These are phyloP conservation scores for Chymomyza costata DNA, from an alignment of 1,140 invertebrate species.

Conservation along the genomic window DNA sequence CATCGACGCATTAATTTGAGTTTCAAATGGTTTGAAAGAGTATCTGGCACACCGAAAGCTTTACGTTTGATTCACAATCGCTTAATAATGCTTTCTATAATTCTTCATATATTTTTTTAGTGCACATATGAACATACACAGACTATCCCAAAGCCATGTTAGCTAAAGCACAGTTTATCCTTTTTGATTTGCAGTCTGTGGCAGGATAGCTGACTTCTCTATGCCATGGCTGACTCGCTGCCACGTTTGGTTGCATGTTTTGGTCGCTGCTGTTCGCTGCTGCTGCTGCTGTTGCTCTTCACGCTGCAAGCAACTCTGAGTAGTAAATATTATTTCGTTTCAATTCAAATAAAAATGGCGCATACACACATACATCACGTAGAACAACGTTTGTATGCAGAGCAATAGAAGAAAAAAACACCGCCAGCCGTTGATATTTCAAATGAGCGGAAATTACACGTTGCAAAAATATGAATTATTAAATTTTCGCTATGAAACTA, in stretches of 20 bases:
- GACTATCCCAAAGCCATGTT: constrained; percentile 34
- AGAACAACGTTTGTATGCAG: constrained; percentile 2
- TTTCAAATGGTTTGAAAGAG: too few relatives aligned
- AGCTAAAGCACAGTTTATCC: constrained; percentile 69
- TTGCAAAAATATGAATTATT: constrained; percentile 41
- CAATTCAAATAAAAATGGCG: constrained; percentile 43
- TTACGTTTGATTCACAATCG: too few relatives aligned
- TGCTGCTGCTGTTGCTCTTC: constrained; percentile 33
- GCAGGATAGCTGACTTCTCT: too few relatives aligned
- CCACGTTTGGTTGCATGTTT: constrained; percentile 38
- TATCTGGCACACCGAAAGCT: too few relatives aligned
- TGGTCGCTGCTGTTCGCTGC: constrained; percentile 28
- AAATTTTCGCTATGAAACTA: constrained; percentile 35
- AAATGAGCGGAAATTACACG: constrained; percentile 52
- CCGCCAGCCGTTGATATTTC: constrained; percentile 22
- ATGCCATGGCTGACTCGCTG: constrained; percentile 14
- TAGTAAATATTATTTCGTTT: constrained; percentile 64
- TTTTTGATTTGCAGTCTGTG: constrained; percentile 63
- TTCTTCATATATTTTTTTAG: too few relatives aligned
- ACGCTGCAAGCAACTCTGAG: constrained; percentile 29
- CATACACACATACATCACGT: background rate
- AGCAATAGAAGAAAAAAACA: constrained; percentile 8
- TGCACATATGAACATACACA: background rate
- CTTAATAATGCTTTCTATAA: too few relatives aligned
- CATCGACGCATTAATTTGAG: too few relatives aligned